These are phyloP conservation scores for Zoroaster sp. DNA, from an alignment of 53 echinoderm and acorn worm genomes.

Conservation along the genomic window DNA sequence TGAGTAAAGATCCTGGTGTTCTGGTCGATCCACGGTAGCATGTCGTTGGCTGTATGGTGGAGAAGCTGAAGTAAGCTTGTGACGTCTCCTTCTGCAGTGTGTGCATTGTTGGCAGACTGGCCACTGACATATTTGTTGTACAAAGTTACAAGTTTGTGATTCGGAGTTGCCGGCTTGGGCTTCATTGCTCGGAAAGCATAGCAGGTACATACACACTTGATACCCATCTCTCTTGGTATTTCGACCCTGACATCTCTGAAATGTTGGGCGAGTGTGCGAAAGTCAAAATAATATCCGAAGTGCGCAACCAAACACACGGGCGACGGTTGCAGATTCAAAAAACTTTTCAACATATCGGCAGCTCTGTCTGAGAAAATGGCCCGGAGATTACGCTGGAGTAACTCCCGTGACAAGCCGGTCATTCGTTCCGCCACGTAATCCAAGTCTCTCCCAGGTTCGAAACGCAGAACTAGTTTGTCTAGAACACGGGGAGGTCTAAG, in stretches of 20 bases:
- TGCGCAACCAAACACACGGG: slow-evolving; percentile 80
- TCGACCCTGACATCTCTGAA: slow-evolving; percentile 12
- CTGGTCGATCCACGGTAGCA: background rate
- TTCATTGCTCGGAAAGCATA: background rate
- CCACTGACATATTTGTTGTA: background rate
- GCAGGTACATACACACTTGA: background rate
- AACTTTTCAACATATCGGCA: background rate
- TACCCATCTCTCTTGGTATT: background rate
- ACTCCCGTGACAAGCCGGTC: background rate
- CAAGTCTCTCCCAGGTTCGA: slow-evolving; percentile 70
- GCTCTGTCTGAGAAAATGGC: background rate
- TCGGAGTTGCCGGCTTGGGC: background rate
- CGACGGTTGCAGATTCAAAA: slow-evolving; percentile 58
- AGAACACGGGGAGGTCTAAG: slow-evolving; percentile 55
- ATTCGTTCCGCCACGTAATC: background rate
- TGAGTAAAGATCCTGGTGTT: background rate
- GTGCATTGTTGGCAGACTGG: background rate
- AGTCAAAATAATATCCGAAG: slow-evolving; percentile 73
- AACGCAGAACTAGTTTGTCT: slow-evolving; percentile 71
- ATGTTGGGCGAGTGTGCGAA: slow-evolving; percentile 57
- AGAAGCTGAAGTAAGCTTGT: background rate
- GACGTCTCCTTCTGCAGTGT: slow-evolving; percentile 14
- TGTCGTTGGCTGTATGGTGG: background rate
- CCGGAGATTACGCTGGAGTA: background rate
- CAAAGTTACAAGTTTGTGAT: background rate